Evolutionary conservation across 2,797 vertebrate genomes (phyloP), one percentile per base, ranked within the genome.

Genomic region (Coregonus ussuriensis): DNA sequence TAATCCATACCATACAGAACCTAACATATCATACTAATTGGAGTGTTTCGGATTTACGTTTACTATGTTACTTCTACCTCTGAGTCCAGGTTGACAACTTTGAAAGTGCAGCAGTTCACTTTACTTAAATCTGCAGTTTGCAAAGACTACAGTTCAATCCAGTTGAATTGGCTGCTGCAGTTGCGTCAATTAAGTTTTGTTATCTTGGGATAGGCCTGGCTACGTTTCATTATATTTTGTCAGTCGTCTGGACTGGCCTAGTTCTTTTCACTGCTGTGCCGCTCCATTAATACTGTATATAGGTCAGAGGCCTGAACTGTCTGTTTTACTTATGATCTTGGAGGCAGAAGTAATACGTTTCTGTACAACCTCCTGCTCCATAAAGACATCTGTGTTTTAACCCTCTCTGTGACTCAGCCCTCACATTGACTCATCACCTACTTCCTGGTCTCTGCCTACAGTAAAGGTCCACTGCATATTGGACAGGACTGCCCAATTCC

Each of bases 281-380:
- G 47, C 37, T 35, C 35, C 5, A 3, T 47, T 47, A 47, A 16
- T 54, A 54, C 14, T 15, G 37, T 29, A 78, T 70, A 52, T 76
- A 7, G 67, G 0, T 66, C 51, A 29, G 35, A 59, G 69, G 21
- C 29, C 18, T 52, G 35, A 78, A 63, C 67, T 37, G 66, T 83
- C 74, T 65, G 25, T 56, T 15, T 63, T 75, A 73, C 66, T 71
- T 76, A 35, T 81, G 78, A 70, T 71, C 79, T 33, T 47, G 13
- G 65, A 31, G 70, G 75, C 71, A 70, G 1, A 63, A 3, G 7
- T 72, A 71, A 80, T 80, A 15, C 70, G 63, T 51, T 65, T 0
- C 67, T 54, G 18, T 77, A 13, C 75, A 29, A 6, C 15, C 35
- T 18, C 6, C 18, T 13, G 47, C 51, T 53, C 47, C 21, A 29